Percentiles rank a stretch among this genome's conserved stretches.
phyloP scores from a whole-genome alignment of 1,140 invertebrate genomes.

The Bombus breviceps region DNA sequence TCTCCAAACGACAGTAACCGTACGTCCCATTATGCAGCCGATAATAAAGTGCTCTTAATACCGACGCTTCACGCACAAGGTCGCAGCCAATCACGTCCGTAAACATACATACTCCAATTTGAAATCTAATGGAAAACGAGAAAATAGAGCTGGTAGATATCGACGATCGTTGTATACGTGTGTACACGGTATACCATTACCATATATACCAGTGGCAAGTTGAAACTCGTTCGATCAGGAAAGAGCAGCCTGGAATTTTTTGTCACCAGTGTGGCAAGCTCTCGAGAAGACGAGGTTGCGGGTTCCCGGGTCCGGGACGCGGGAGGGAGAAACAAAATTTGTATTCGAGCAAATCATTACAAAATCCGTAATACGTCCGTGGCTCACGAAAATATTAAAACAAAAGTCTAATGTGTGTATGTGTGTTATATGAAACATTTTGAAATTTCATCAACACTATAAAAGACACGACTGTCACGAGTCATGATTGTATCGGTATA shows the following conservation, averaged over 20 bases:
- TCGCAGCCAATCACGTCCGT: not conserved
- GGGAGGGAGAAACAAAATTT: not conserved
- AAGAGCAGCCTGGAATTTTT: not conserved
- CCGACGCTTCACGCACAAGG: not conserved
- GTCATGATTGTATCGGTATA: not conserved
- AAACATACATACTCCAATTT: conserved; percentile 15
- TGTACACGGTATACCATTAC: not conserved
- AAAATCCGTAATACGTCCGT: not conserved
- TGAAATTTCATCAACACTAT: not conserved
- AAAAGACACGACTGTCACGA: not conserved
- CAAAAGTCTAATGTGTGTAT: not conserved
- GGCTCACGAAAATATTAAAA: not conserved
- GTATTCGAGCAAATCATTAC: not conserved
- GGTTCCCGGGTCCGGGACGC: too few species aligned
- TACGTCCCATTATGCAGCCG: not conserved
- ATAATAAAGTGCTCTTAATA: conserved; percentile 10
- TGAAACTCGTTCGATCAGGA: not conserved
- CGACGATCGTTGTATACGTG: not conserved
- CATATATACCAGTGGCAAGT: conserved; percentile 3
- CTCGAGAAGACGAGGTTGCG: not conserved
- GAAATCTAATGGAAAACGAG: conserved; percentile 19
- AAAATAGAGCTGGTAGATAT: not conserved
- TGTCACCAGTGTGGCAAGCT: not conserved
- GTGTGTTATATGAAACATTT: not conserved
- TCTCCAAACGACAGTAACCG: not conserved